phyloP scores from a whole-genome alignment of 2,797 vertebrate species.

The Danio jaintianensis region DNA sequence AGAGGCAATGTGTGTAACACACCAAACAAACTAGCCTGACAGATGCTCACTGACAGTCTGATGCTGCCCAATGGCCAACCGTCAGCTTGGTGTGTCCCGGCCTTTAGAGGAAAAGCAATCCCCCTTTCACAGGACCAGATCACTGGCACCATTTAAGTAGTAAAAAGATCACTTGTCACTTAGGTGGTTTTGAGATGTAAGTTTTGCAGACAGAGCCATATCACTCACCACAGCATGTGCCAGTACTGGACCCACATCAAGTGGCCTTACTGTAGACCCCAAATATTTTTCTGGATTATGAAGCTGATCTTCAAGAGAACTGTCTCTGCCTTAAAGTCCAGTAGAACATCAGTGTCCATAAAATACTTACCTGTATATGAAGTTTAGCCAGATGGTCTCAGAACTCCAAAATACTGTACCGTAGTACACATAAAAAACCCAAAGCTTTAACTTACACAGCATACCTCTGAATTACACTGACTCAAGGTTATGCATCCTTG shows the following conservation, averaged over 20 bases:
- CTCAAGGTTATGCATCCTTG: neutral
- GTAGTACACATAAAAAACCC: too few species aligned
- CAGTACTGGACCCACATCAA: slow-evolving; percentile 38
- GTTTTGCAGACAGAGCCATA: neutral
- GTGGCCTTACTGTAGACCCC: slow-evolving; percentile 55
- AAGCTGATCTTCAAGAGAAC: slow-evolving; percentile 40
- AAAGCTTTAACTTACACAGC: neutral
- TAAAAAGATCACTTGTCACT: neutral
- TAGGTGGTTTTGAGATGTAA: neutral
- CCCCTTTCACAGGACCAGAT: neutral
- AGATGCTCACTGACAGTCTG: too few species aligned
- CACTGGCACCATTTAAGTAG: neutral
- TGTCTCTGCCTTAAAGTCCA: slow-evolving; percentile 27
- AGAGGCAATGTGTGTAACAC: neutral
- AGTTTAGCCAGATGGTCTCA: neutral
- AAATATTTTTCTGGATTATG: slow-evolving; percentile 35
- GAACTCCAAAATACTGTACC: neutral
- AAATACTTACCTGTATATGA: neutral
- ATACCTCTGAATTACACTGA: neutral
- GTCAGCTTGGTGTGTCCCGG: too few species aligned
- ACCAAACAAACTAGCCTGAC: neutral
- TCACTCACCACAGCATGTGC: slow-evolving; percentile 34
- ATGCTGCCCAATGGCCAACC: too few species aligned
- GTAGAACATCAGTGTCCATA: neutral
- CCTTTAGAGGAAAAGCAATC: neutral